Base-by-base conservation (phyloP, 2,888 invertebrate genomes). In the Philaethria dido region DNA sequence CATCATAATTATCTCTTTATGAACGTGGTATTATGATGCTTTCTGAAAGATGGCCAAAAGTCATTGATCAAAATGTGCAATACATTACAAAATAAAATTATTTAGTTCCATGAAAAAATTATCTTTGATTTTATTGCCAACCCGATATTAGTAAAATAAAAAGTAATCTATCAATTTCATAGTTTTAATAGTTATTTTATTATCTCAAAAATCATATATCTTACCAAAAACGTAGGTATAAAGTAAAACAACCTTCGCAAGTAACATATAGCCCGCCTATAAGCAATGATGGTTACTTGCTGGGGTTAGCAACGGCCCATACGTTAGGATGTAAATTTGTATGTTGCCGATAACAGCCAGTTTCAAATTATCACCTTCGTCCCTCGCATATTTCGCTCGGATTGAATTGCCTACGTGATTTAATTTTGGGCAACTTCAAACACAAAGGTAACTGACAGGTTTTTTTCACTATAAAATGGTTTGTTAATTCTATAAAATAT, bases 241-340 rank as follows among this genome's bases (percentile, higher is more conserved):
- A n/a, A 33, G 13, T 14, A 29, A 25, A 45, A 20, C 14, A 60
- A 29, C 14, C 6, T 59, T 60, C 2, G 2, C 74, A 74, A 61
- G 70, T 78, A 68, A 75, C 79, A 78, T 77, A 80, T 77, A 76
- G 72, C 60, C 74, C 76, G 72, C 60, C 74, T 76, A 80, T 77
- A 76, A 71, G 61, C 74, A 63, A 66, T 73, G 73, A 77, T 77
- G 74, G 74, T 74, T 74, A 71, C 77, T 76, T 75, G 69, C 70
- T 67, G 66, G 63, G 57, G 57, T 69, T 50, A 57, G 62, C 55
- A 62, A 62, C 59, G 59, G 62, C 45, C 55, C 64, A 69, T 72
- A 68, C 62, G 68, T 70, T 75, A 68, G 70, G 73, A 76, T 73
- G 73, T 68, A 73, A 72, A 77, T 78, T 77, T 79, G 77, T 77